Evolutionary conservation across 2,797 vertebrate species (phyloP), one percentile per base, ranked within the genome.

Genomic region (Oreochromis mossambicus): DNA sequence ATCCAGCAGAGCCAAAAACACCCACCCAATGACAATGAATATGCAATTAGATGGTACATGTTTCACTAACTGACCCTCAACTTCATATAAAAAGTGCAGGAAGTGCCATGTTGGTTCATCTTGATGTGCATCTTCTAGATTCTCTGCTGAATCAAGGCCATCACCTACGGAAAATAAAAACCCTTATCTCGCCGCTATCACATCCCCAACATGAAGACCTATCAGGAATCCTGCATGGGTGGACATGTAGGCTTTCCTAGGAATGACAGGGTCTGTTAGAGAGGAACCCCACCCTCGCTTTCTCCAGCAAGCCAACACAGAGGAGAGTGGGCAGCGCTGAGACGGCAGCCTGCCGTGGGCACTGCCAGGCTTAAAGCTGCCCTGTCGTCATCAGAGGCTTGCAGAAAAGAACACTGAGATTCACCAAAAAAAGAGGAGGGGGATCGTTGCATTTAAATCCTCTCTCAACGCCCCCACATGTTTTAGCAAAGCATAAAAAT

Each of bases 401-500:
- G 91, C 93, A 95, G 93, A 96, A 95, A 95, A 95, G 92, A 97
- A 96, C 93, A 92, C 91, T 89, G 94, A 96, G 94, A 96, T 96
- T 96, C 95, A 95, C 92, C 90, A 87, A 96, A 95, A 95, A 92
- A 93, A 87, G 93, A 87, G 93, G 92, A 91, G 93, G 94, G 94
- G 94, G 93, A 93, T 94, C 92, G 91, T 94, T 94, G 91, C 95
- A 96, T 96, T 96, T 96, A 97, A 97, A 97, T 97, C 96, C 96
- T 96, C 95, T 96, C 95, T 96, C 90, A 94, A 95, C 96, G 96
- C 96, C 96, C 96, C 96, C 96, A 96, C 95, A 96, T 95, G 95
- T 96, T 97, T 96, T 95, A 97, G 95, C 95, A 95, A 95, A 97
- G 95, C 96, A 95, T 96, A 96, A 95, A 96, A 97, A 97, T 97